Base-by-base conservation (phyloP, 2,113 vertebrate genomes). In the Xiphias gladius region DNA sequence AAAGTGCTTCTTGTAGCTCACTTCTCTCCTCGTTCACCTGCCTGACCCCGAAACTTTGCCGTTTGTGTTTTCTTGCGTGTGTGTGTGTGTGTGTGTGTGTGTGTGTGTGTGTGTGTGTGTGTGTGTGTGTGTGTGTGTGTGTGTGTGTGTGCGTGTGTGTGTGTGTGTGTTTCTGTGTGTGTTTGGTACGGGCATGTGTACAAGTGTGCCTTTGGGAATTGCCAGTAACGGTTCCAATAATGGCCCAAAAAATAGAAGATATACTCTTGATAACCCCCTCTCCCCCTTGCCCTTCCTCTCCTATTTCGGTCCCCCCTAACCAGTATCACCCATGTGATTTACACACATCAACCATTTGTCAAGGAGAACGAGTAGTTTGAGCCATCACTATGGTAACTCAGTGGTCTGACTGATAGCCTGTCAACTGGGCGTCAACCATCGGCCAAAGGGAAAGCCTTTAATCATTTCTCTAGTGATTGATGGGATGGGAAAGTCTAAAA, bases 381-480 rank as follows among this genome's bases (percentile, higher is more conserved):
- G 72, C 67, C 64, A 70, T 83, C 66, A 54, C 66, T 65, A 66
- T 86, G 69, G 77, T 64, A 89, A 91, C 87, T 57, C 73, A 55
- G 43, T 22, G 9, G 41, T 52, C 62, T 77, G 75, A 91, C 63
- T 89, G 90, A 91, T 88, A 88, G 79, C 24, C 59, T 82, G 89
- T 89, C 76, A 84, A 68, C 46, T 81, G 32, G 50, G 69, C 32
- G 32, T 90, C 83, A 88, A 75, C 83, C 71, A 72, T 43, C 39
- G 48, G 59, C 55, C 79, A 75, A 46, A 71, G 62, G 20, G 50
- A 78, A n/a, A 35, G 41, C 58, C 65, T 82, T 73, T 75, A 87
- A 94, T 89, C 65, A 84, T 88, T 88, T 67, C 73, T 80, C 70
- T 46, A 48, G 41, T 82, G 80, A 92, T 84, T 54, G 79, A 85